A percentile compares a stretch with the other conserved stretches of the same genome.
These are phyloP conservation scores for Drosophila orena DNA, from an alignment of 1,140 invertebrate species.

Conservation along the genomic window DNA sequence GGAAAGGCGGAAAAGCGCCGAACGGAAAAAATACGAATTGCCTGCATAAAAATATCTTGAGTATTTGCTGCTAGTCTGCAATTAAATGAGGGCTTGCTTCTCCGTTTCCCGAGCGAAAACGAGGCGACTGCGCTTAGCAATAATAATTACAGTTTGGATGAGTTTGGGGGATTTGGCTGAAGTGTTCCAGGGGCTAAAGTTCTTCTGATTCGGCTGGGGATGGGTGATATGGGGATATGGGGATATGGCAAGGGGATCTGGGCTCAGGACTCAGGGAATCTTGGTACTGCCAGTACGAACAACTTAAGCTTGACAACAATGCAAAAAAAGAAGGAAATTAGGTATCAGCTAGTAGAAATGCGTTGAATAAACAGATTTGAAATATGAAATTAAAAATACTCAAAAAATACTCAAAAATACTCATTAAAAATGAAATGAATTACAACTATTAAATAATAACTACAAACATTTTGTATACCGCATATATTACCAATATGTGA, in stretches of 20 bases:
- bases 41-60: slow-evolving; percentile 67
- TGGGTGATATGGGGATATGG: neutral
- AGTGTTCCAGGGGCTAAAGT: slow-evolving; percentile 48
- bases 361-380: too few species aligned
- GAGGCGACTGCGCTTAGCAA: slow-evolving; percentile 41
- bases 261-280: neutral
- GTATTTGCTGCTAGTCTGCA: slow-evolving; percentile 67
- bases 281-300: neutral
- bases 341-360: too few species aligned
- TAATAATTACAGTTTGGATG: slow-evolving; percentile 48
- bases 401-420: too few species aligned
- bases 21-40: slow-evolving; percentile 52
- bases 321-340: too few species aligned
- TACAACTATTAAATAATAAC: too few species aligned
- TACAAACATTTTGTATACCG: too few species aligned
- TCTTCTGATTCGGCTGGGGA: neutral
- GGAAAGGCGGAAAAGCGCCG: slow-evolving; percentile 9
- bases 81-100: slow-evolving; percentile 55
- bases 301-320: neutral
- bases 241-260: too few species aligned
- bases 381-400: too few species aligned
- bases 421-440: too few species aligned
- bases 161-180: slow-evolving; percentile 17
- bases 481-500: too few species aligned
- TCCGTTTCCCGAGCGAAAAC: neutral